Percentiles rank a stretch among this genome's conserved stretches.
Evolutionary conservation across 2,113 vertebrate genomes (phyloP).

Genomic region (Cottus gobio): DNA sequence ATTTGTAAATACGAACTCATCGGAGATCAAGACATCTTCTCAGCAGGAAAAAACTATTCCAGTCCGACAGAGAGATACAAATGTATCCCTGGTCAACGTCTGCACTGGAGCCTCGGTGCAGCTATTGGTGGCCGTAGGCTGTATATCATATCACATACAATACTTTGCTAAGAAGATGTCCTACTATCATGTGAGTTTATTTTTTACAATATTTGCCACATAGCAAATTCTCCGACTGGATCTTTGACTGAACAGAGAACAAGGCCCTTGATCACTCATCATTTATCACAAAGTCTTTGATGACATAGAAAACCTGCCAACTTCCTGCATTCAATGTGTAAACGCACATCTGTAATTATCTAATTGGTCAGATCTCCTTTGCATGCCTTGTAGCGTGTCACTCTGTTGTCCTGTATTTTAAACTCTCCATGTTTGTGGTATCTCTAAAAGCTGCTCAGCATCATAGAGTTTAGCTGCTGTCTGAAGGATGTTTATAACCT

Average conservation of each 20-base stretch:
- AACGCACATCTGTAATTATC: neutral
- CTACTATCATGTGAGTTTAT: neutral
- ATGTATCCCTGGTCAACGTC: neutral
- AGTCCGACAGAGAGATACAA: neutral
- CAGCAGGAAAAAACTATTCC: neutral
- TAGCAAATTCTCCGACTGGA: neutral
- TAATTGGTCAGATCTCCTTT: neutral
- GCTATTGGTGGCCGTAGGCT: neutral
- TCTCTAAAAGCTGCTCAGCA: neutral
- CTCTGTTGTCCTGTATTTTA: neutral
- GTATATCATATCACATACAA: too few species aligned
- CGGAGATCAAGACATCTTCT: neutral
- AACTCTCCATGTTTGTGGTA: neutral
- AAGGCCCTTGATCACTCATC: neutral
- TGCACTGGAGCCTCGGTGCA: neutral
- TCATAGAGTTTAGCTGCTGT: neutral
- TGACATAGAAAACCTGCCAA: neutral
- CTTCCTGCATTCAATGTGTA: neutral
- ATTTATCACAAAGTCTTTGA: neutral
- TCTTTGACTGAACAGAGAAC: neutral
- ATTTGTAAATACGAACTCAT: neutral
- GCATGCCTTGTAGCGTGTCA: too few species aligned
- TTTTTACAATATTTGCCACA: neutral
- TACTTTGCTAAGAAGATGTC: neutral
- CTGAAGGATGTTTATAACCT: neutral